Conservation (phyloP, 2,113 vertebrate genomes). For the Nipponia nippon region DNA sequence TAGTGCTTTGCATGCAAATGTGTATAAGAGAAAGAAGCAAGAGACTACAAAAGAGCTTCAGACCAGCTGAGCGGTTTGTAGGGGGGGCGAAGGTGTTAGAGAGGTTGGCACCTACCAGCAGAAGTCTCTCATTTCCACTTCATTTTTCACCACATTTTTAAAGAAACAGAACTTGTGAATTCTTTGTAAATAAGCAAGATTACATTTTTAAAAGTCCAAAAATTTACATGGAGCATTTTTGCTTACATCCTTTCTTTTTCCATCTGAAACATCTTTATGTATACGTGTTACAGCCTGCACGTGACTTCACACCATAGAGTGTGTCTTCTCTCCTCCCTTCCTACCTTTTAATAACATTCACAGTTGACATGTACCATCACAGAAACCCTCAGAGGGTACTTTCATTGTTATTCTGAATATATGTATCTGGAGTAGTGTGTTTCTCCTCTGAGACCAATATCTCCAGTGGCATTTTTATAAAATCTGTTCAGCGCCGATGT, state of each 20-base stretch:
- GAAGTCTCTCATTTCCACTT: background rate
- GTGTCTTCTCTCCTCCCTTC: background rate
- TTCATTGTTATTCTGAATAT: background rate
- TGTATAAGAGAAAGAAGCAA: background rate
- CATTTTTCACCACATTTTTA: background rate
- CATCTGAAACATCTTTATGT: background rate
- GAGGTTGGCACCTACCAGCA: background rate
- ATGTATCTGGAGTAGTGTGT: background rate
- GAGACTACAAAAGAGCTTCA: background rate
- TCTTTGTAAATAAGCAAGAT: background rate
- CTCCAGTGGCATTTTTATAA: background rate
- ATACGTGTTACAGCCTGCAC: background rate
- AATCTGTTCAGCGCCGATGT: background rate
- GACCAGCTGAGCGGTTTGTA: background rate
- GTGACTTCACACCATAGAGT: background rate
- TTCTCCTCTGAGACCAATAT: background rate
- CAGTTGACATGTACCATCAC: background rate
- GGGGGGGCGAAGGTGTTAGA: background rate
- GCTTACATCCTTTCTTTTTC: background rate
- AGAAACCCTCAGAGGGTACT: background rate
- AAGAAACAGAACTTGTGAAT: background rate
- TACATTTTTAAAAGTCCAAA: accelerated
- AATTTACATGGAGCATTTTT: background rate
- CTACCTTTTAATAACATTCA: background rate
- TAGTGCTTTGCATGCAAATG: background rate